Evolutionary conservation across 2,113 vertebrate species (phyloP).

Genomic region (Phaetusa simplex): DNA sequence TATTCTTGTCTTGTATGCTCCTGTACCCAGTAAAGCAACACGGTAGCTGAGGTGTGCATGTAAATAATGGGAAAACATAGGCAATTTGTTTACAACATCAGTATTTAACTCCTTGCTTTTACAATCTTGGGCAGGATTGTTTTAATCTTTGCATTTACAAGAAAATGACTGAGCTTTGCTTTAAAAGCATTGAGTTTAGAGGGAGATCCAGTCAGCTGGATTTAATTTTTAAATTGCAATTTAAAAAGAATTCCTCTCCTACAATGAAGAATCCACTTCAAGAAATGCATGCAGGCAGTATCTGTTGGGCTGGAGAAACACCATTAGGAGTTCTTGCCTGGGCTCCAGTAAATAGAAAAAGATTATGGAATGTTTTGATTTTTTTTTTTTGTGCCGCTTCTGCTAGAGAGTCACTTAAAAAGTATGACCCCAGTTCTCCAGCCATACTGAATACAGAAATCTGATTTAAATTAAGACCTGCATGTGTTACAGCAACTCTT

Average conservation of each 20-base stretch:
- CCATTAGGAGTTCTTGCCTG: neutral
- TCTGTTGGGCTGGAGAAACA: neutral
- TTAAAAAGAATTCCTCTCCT: neutral
- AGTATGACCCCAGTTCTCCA: neutral
- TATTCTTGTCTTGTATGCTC: neutral
- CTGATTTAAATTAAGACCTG: constrained; percentile 17
- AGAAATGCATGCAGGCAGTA: neutral
- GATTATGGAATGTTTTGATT: neutral
- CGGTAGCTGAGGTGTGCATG: neutral
- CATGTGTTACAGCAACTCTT: neutral
- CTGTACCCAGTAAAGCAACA: neutral
- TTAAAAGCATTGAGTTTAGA: neutral
- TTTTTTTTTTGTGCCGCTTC: neutral
- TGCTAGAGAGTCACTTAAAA: neutral
- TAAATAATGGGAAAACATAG: neutral
- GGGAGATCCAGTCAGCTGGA: neutral
- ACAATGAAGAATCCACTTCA: neutral
- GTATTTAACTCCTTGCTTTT: neutral
- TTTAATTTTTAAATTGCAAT: neutral
- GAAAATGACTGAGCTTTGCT: neutral
- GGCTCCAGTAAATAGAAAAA: neutral
- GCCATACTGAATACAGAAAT: neutral
- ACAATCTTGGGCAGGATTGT: neutral
- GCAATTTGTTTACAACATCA: neutral
- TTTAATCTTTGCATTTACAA: neutral